Evolutionary conservation across 2,888 invertebrate species (phyloP).

Genomic region (Diarsia rubi): DNA sequence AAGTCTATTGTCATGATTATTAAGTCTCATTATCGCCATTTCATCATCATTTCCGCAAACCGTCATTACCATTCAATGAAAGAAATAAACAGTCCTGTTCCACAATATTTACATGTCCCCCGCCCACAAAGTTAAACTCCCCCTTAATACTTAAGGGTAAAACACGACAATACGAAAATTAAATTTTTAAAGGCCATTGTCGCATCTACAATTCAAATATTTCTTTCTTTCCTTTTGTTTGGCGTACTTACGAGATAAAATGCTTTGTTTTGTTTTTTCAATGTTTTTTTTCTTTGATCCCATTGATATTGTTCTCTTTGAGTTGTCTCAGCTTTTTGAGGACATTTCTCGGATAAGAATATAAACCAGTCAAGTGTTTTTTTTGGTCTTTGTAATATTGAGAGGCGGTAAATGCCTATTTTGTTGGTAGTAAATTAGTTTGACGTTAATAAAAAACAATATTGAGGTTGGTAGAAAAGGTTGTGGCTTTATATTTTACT

Average conservation of each 20-base stretch:
- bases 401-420: conserved; percentile 20
- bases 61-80: conserved; percentile 46
- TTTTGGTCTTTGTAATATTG: conserved; percentile 24
- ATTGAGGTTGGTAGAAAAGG: background rate
- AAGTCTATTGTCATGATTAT: conserved; percentile 26
- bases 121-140: conserved; percentile 43
- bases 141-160: conserved; percentile 49
- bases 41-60: conserved; percentile 36
- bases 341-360: conserved; percentile 37
- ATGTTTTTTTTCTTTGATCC: conserved; percentile 59
- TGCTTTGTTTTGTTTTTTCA: conserved; percentile 60
- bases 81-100: conserved; percentile 27
- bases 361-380: conserved; percentile 29
- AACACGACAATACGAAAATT: conserved; percentile 62
- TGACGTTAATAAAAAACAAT: background rate
- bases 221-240: conserved; percentile 61
- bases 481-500: too few species aligned
- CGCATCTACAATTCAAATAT: conserved; percentile 68
- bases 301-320: conserved; percentile 64
- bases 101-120: conserved; percentile 49
- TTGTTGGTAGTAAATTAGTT: conserved; percentile 15
- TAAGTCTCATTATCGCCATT: conserved; percentile 13
- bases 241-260: conserved; percentile 60
- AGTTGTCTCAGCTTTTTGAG: conserved; percentile 38
- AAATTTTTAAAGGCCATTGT: conserved; percentile 66